Evolutionary conservation across 2,113 vertebrate genomes (phyloP), one percentile per base, ranked within the genome.

Genomic region (Prietella phreatophila): DNA sequence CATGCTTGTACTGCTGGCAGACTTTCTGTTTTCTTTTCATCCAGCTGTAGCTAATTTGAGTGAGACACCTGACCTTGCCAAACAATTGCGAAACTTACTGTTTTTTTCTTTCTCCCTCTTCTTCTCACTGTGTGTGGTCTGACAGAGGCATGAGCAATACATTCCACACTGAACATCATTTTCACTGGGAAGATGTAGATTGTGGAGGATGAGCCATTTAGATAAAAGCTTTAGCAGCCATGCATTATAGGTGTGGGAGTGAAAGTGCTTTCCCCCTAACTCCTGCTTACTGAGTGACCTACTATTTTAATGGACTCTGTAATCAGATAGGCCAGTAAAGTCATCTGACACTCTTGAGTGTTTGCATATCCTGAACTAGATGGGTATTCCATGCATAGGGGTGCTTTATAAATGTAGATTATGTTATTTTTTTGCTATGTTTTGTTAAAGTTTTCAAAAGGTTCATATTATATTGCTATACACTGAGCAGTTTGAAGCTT

Each of bases 51-150:
- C 60, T 65, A 15, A 76, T 87, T 65, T 17, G 50, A 75, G 73
- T 42, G 53, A 86, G 83, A 76, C 71, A 85, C 85, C 75, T 84
- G 58, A 55, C 20, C 50, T 71, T 79, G 90, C 36, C 90, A 88
- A 88, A 88, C 84, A 85, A 85, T 86, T 82, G 86, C 61, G 58
- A 60, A 58, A 65, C 36, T 36, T 61, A 56, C 60, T 60, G 42
- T 58, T 80, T 80, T 73, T 55, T 60, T n/a, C n/a, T 88, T 61
- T 85, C 42, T 56, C 53, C 58, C 55, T 90, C 84, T 79, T 47
- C 65, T 56, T 86, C 42, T 84, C 69, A 86, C 71, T 86, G 82
- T 78, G 84, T 82, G 86, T 84, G 79, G 86, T 83, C 85, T 7
- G 76, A 8, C 17, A 71, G 60, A 60, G 86, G 73, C 60, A 89